Evolutionary conservation across 2,113 vertebrate species (phyloP).

Genomic region (Strix uralensis): DNA sequence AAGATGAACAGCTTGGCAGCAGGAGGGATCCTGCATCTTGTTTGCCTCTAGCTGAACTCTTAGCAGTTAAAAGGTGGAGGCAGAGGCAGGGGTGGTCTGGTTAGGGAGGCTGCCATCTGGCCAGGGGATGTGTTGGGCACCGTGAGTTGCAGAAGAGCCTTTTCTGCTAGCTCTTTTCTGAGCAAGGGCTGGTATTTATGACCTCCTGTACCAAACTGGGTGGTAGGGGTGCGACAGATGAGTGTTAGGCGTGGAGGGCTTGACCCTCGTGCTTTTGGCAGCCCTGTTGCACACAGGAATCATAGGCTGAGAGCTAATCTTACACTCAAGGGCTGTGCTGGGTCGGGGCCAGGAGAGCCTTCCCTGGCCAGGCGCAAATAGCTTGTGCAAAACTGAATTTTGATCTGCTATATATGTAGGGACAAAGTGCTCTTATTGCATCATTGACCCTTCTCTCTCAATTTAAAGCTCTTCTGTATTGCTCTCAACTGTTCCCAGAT

Average conservation of each 20-base stretch:
- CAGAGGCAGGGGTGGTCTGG: background rate
- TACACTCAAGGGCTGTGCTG: background rate
- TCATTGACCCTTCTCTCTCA: background rate
- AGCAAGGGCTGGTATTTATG: background rate
- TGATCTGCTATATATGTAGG: background rate
- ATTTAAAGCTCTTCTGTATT: constrained; percentile 5
- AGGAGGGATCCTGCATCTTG: background rate
- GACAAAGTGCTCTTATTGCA: background rate
- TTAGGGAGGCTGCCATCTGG: background rate
- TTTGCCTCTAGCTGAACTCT: background rate
- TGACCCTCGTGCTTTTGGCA: background rate
- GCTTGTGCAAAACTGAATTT: background rate
- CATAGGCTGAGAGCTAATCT: accelerated
- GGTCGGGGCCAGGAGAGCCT: background rate
- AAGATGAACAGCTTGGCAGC: background rate
- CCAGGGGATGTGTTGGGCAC: background rate
- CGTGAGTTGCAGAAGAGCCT: background rate
- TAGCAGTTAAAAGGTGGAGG: background rate
- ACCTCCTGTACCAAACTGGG: background rate
- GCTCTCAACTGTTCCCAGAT: background rate
- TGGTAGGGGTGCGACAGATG: background rate
- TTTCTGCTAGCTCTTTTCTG: background rate
- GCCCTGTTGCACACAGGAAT: accelerated
- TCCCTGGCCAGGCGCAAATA: background rate
- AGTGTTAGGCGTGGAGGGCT: background rate